These are phyloP conservation scores for Acanthurus tractus DNA, from an alignment of 2,797 vertebrate genomes.

Conservation along the genomic window DNA sequence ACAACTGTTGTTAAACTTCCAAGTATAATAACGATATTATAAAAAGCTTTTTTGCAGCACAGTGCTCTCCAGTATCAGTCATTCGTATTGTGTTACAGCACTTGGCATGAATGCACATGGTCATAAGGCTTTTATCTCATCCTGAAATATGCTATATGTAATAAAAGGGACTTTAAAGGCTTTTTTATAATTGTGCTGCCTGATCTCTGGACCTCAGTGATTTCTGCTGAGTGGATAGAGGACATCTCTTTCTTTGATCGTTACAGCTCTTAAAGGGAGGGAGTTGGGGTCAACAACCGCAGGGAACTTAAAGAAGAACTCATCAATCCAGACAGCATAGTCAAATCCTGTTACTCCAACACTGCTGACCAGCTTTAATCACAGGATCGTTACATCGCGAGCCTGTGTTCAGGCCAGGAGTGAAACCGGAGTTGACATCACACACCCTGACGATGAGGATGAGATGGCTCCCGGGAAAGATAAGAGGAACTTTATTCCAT, in stretches of 20 bases:
- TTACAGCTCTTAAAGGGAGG: constrained; percentile 46
- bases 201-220: constrained; percentile 53
- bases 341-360: constrained; percentile 63
- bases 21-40: no score
- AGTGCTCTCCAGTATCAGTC: no score
- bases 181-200: constrained; percentile 60
- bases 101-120: constrained; percentile 6
- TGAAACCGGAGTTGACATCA: constrained; percentile 26
- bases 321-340: constrained; percentile 60
- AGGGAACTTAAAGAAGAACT: constrained; percentile 47
- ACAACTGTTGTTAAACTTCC: no score
- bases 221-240: constrained; percentile 69
- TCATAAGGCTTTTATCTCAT: constrained; percentile 27
- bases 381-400: constrained; percentile 42
- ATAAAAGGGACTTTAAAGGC: constrained; percentile 68
- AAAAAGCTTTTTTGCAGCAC: no score
- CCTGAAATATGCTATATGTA: constrained; percentile 35
- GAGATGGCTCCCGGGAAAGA: constrained; percentile 3
- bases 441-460: constrained; percentile 5
- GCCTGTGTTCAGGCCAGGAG: constrained; percentile 38
- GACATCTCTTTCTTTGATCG: constrained; percentile 70
- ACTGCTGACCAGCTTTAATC: constrained; percentile 67
- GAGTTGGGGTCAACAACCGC: constrained; percentile 62
- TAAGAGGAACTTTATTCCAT: constrained; percentile 20
- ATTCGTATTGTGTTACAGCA: not conserved